These are phyloP conservation scores for Myotis yumanensis DNA, from an alignment of 2,113 vertebrate species.

Conservation along the genomic window DNA sequence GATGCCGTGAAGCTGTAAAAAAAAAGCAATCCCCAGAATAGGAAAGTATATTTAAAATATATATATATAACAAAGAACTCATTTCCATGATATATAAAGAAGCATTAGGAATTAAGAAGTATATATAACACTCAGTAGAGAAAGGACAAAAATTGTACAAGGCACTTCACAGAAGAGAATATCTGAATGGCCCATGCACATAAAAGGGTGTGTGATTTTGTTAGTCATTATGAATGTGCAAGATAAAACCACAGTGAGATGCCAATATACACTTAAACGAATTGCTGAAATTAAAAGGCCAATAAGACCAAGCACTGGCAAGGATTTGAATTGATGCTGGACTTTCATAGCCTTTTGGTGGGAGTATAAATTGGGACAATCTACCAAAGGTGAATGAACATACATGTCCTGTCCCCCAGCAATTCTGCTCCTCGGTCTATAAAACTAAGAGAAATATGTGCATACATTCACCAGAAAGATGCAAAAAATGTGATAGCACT, in stretches of 20 bases:
- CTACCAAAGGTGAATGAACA: not conserved
- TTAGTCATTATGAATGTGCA: not conserved
- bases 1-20: not conserved
- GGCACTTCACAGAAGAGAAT: not conserved
- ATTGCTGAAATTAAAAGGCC: conserved; percentile 15
- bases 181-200: not conserved
- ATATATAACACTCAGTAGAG: not conserved
- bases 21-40: not conserved
- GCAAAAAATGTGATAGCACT: not conserved
- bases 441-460: not conserved
- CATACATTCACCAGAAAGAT: not conserved
- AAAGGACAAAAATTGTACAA: not conserved
- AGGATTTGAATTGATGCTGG: not conserved
- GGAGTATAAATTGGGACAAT: not conserved
- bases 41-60: not conserved
- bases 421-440: not conserved
- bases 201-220: not conserved
- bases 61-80: not conserved
- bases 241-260: not conserved
- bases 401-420: not conserved
- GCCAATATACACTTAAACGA: not conserved
- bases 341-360: not conserved
- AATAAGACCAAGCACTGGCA: not conserved
- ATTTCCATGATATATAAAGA: not conserved
- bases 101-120: not conserved